A percentile compares a stretch with the other conserved stretches of the same genome.
Evolutionary conservation across 2,113 vertebrate species (phyloP).

Genomic region (Labeo catla): DNA sequence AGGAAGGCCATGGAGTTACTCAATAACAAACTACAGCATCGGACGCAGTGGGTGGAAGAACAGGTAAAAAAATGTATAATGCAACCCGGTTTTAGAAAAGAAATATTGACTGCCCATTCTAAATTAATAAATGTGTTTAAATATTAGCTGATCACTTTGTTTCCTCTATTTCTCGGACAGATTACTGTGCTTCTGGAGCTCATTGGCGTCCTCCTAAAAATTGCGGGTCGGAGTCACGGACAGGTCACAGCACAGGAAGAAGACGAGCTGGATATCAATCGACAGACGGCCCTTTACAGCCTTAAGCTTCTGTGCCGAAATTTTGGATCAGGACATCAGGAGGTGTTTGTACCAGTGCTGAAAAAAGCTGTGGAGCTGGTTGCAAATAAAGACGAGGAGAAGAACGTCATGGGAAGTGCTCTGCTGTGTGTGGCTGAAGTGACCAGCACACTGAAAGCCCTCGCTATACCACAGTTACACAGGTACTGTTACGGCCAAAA

Average conservation of each 20-base stretch:
- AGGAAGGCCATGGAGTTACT: slow-evolving; percentile 95
- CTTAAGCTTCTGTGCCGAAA: slow-evolving; percentile 92
- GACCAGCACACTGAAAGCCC: slow-evolving; percentile 78
- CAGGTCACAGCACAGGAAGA: slow-evolving; percentile 60
- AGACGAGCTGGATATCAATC: slow-evolving; percentile 88
- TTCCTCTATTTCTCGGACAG: slow-evolving; percentile 64
- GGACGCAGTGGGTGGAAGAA: slow-evolving; percentile 77
- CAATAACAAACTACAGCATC: slow-evolving; percentile 92
- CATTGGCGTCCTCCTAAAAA: slow-evolving; percentile 79
- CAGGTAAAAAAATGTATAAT: slow-evolving; percentile 71
- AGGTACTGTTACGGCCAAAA: slow-evolving; percentile 73
- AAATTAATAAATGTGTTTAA: background rate
- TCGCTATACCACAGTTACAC: slow-evolving; percentile 90
- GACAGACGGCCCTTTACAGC: slow-evolving; percentile 93
- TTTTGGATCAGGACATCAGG: slow-evolving; percentile 80
- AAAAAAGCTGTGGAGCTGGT: slow-evolving; percentile 76
- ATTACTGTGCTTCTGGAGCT: slow-evolving; percentile 82
- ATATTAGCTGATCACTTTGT: background rate
- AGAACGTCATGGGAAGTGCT: slow-evolving; percentile 87
- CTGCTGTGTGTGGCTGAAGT: slow-evolving; percentile 92
- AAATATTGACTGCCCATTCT: background rate
- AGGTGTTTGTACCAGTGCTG: slow-evolving; percentile 83
- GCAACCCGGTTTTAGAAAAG: background rate
- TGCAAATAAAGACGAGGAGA: slow-evolving; percentile 80
- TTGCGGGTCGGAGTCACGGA: slow-evolving; percentile 70